phyloP scores from a whole-genome alignment of 2,797 vertebrate species.

The Diceros bicornis region DNA sequence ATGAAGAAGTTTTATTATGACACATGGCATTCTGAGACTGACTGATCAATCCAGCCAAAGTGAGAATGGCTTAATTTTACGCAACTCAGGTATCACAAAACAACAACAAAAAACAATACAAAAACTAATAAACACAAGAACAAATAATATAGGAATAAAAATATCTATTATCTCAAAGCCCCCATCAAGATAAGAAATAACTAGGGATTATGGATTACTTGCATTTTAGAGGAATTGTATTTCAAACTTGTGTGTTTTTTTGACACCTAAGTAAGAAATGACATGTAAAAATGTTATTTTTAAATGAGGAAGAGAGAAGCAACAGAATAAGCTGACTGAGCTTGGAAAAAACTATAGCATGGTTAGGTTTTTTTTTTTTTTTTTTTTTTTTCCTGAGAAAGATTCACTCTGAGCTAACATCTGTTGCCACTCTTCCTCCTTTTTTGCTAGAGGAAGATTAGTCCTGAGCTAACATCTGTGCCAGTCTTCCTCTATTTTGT shows the following conservation, averaged over 20 bases:
- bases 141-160: not conserved
- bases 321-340: not conserved
- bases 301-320: not conserved
- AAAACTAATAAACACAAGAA: not conserved
- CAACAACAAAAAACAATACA: not conserved
- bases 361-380: not conserved
- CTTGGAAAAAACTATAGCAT: not conserved
- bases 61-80: not conserved
- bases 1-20: not conserved
- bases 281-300: not conserved
- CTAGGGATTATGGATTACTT: not conserved
- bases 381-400: too few species aligned
- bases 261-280: not conserved
- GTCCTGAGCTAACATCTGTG: too few species aligned
- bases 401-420: too few species aligned
- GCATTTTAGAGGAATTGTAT: not conserved
- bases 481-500: too few species aligned
- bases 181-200: not conserved
- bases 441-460: too few species aligned
- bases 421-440: too few species aligned
- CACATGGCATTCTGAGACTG: not conserved
- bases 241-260: not conserved
- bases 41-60: not conserved
- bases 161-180: not conserved
- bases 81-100: not conserved